Base-by-base conservation (phyloP, 2,797 vertebrate species). In the Oophaga sylvatica region DNA sequence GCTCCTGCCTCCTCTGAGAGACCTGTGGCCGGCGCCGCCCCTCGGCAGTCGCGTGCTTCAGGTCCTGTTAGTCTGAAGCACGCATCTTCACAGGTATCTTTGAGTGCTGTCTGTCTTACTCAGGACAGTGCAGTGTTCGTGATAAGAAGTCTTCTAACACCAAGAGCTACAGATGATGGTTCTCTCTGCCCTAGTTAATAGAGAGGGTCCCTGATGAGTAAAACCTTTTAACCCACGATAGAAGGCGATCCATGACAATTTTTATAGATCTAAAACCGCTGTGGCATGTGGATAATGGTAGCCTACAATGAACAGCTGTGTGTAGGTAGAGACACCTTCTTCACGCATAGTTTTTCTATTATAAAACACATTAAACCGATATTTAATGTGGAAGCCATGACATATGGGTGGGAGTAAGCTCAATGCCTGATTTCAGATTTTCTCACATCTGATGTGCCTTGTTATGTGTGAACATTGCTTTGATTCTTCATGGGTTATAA, bases 311-410 rank as follows among this genome's bases (percentile, higher is more conserved):
- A 15, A 26, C 75, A 77, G 75, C 45, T 77, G 75, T 53, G 75
- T 77, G 75, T 77, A 77, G 75, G 75, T 77, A 56, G 75, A 77
- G 75, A 26, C 22, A 48, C 20, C 20, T 56, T 56, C 22, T 53
- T 76, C 20, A 56, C 5, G 56, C 75, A 77, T 77, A 56, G 75
- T 26, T 77, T 8, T 10, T 17, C 45, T 45, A 77, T 77, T 22
- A 56, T 53, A 56, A 77, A 15, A 17, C 22, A 53, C 73, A 53
- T 53, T 73, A 45, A 45, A 17, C 22, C 26, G 9, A 22, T 22
- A 65, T 65, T 10, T 29, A 67, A 29, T 10, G 8, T 20, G 8
- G 19, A 11, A 20, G 16, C 70, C 7, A 45, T 73, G 70, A 45
- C 35, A 45, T 10, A 53, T 3, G 75, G 5, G 75, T 77, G 75